Evolutionary conservation across 2,888 invertebrate genomes (phyloP), one percentile per base, ranked within the genome.

Genomic region (Nezara viridula): DNA sequence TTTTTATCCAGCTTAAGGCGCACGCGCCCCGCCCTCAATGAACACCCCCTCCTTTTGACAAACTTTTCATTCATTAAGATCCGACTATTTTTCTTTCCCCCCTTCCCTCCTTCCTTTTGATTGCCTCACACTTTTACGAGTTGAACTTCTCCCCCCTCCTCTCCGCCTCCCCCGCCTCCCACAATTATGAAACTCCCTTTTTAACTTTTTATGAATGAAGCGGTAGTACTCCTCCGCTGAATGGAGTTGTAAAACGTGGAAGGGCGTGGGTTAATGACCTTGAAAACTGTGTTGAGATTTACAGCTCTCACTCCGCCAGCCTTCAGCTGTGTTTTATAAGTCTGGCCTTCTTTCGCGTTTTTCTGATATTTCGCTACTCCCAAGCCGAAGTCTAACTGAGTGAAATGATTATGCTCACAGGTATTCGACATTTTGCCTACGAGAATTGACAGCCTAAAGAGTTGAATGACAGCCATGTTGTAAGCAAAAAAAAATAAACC

Each of bases 61-160:
- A 90, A 89, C 88, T 90, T 90, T 89, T 90, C 90, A 90, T 90
- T 90, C 90, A 90, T 90, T 90, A 90, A 90, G 89, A 89, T 49
- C 85, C 40, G 85, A 60, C 85, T 88, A 88, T 89, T 89, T 90
- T 90, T 88, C 89, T 89, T 66, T 90, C 89, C 89, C 85, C 90
- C 88, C 89, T 86, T 86, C 85, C 89, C 86, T 66, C 88, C 90
- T 87, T 86, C 77, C 86, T 81, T 88, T 73, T 86, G 88, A 85
- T 86, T 90, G 89, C 90, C 88, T 89, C 89, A 86, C 89, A 87
- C 89, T 89, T 89, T 87, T 89, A 89, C 88, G 87, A 88, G 89
- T 88, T 89, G 86, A 86, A 85, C 86, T 81, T 85, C 85, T 89
- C 47, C 66, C 88, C 52, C 89, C 89, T 40, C 89, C 44, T 44